A percentile compares a stretch with the other conserved stretches of the same genome.
phyloP scores from a whole-genome alignment of 1,140 invertebrate genomes.

The Linepithema humile region DNA sequence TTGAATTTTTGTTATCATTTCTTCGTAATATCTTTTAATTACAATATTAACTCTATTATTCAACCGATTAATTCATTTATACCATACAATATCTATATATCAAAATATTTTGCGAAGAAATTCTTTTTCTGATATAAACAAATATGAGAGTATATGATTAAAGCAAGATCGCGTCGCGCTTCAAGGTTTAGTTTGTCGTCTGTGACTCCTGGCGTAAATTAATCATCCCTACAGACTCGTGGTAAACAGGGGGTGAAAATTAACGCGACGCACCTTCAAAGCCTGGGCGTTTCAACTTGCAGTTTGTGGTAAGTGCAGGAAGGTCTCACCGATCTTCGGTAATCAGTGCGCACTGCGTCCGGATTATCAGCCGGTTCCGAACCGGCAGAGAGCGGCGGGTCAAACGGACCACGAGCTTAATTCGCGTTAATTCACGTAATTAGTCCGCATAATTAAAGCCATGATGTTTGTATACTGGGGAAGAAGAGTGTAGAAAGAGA shows the following conservation, averaged over 20 bases:
- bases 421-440: slow-evolving; percentile 78
- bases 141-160: background rate
- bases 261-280: slow-evolving; percentile 67
- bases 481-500: background rate
- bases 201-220: background rate
- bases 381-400: slow-evolving; percentile 49
- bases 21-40: background rate
- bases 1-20: background rate
- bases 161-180: background rate
- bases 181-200: background rate
- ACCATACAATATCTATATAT: background rate
- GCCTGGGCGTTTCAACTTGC: slow-evolving; percentile 62
- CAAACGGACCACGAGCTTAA: slow-evolving; percentile 73
- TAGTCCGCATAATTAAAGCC: slow-evolving; percentile 76
- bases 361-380: slow-evolving; percentile 60
- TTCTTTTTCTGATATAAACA: background rate
- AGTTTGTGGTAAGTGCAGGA: slow-evolving; percentile 57
- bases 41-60: background rate
- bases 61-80: background rate
- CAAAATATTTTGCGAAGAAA: background rate
- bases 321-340: slow-evolving; percentile 67
- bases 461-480: slow-evolving; percentile 61
- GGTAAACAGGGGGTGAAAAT: slow-evolving; percentile 45
- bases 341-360: slow-evolving; percentile 65
- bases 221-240: background rate